Conservation (phyloP, 2,888 invertebrate species). For the Argyresthia albistria region DNA sequence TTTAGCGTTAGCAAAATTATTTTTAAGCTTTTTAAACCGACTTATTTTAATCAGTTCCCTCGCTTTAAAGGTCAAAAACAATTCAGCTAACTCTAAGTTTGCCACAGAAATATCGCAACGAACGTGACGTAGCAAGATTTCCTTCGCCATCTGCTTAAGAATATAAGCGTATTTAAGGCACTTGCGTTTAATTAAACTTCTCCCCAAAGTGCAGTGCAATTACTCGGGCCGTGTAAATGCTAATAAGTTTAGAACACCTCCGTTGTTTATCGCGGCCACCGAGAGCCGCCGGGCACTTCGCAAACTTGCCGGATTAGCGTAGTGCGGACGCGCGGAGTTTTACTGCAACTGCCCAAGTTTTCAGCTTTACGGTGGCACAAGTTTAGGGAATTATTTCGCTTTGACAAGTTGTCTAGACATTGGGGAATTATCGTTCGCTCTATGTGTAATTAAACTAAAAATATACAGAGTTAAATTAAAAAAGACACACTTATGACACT, state of each 20-base stretch:
- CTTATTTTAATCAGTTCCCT: no score
- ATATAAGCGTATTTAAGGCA: conserved; percentile 29
- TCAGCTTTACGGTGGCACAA: conserved; percentile 27
- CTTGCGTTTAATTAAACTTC: conserved; percentile 66
- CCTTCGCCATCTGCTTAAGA: conserved; percentile 25
- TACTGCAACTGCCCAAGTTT: conserved; percentile 26
- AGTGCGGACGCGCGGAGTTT: conserved; percentile 18
- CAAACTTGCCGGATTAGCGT: conserved; percentile 36
- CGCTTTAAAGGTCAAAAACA: no score
- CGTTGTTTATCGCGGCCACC: conserved; percentile 52
- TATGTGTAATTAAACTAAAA: background rate
- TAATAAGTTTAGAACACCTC: conserved; percentile 59
- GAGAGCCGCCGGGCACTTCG: conserved; percentile 21
- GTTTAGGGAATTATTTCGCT: conserved; percentile 17
- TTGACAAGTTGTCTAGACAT: background rate
- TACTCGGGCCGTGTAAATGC: conserved; percentile 69
- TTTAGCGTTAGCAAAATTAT: no score
- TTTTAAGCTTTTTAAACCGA: no score
- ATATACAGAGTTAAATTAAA: no score
- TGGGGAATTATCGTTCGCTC: background rate
- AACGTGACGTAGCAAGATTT: no score
- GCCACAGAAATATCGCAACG: no score
- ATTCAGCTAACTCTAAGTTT: no score
- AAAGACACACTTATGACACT: background rate
- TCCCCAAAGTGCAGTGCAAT: conserved; percentile 66